Evolutionary conservation across 2,888 invertebrate species (phyloP), one percentile per base, ranked within the genome.

Genomic region (Oscheius sp.): DNA sequence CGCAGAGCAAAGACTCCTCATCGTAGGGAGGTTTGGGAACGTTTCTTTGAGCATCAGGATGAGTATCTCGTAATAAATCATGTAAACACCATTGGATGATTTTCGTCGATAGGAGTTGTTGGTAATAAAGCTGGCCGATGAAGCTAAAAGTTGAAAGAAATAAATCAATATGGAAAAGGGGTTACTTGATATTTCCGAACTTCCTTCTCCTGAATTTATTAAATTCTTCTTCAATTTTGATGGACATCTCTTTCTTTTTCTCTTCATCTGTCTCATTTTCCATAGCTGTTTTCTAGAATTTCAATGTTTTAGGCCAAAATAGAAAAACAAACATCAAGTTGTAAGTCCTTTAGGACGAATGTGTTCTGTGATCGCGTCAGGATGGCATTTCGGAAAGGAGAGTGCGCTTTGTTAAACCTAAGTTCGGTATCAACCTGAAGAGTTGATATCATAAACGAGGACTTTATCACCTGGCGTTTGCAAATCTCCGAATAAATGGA

Each of bases 161-260:
- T 12, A 17, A 33, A 52, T 34, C 39, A 3, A 58, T 46, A 5
- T 10, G 33, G 2, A 65, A 2, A 20, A 34, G 5, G 23, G 39
- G 66, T 34, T 53, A 80, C 70, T 74, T 79, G 71, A 84, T 83
- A 53, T 80, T 82, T 73, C 83, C 83, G 63, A 83, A 78, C 68
- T 79, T 82, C 45, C 81, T 45, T 20, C 83, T 55, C 29, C 81
- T 66, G 65, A 81, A 76, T 68, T 81, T 81, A 42, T 55, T 65
- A 39, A 58, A 57, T 31, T 57, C 67, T 25, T 80, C 80, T 17
- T 72, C 39, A 8, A 72, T 46, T 12, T 52, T 67, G 23, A 65
- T 50, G 27, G 68, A 2, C 52, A 79, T 46, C 57, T 77, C 68
- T 17, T 67, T 70, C 46, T 74, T 72, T 68, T 79, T 78, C 58